Evolutionary conservation across 2,888 invertebrate species (phyloP), one percentile per base, ranked within the genome.

Genomic region (Pristionchus mayeri): DNA sequence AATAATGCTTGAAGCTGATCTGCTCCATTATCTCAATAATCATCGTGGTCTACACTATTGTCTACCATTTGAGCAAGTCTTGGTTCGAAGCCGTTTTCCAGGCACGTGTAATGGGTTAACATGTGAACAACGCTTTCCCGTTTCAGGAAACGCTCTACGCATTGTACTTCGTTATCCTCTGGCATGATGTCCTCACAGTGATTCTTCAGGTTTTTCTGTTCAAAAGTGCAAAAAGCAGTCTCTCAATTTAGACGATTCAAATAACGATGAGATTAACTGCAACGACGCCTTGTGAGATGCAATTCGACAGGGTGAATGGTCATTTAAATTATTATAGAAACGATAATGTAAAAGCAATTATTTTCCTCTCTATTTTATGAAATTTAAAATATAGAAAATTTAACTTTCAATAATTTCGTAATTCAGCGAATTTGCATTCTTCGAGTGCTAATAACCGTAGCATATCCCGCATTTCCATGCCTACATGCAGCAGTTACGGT

Each of bases 11-110:
- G 34, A 6, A 75, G 75, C 7, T 75, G n/a, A 40, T 75, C 24
- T 18, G n/a, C 2, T 75, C 76, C 3, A 21, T 78, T 34, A 34
- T 34, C 9, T 48, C 76, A 9, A 52, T 78, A 18, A 0, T 78
- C 18, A 18, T 78, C 34, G 76, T 50, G 6, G 34, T 50, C 18
- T 78, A 78, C 76, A 78, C 76, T 1, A 27, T n/a, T n/a, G n/a
- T 78, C 16, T 78, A 18, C 30, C 30, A 78, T 18, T 40, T 78
- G 16, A 2, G 16, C 4, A 78, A 78, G 24, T 50, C 48, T 4
- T 78, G 76, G 76, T 78, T 78, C 50, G 76, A 78, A 24, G 50
- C 30, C 6, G 76, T 78, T 16, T 78, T 78, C 50, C 48, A 78
- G 76, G 76, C 50, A 44, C 18, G 27, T n/a, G n/a, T n/a, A n/a